Conservation (phyloP, 2,888 invertebrate genomes). For the Cosmia trapezina region DNA sequence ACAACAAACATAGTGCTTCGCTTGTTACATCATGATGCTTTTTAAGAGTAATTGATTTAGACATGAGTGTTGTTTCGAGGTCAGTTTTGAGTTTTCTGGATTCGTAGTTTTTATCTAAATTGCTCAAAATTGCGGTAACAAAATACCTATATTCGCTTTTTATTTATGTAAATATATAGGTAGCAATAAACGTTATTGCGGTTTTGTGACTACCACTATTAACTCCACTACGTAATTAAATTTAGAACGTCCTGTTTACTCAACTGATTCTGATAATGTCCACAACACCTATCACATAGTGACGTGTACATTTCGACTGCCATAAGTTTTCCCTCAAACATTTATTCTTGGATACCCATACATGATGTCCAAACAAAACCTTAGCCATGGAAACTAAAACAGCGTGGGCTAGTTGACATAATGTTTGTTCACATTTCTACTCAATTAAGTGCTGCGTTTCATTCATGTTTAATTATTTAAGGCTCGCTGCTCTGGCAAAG, state of each 20-base stretch:
- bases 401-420: constrained; percentile 77
- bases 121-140: neutral
- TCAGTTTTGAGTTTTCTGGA: neutral
- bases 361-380: constrained; percentile 67
- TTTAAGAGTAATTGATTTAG: constrained; percentile 1
- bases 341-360: constrained; percentile 63
- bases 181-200: constrained; percentile 33
- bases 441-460: constrained; percentile 88
- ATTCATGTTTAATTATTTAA: constrained; percentile 87
- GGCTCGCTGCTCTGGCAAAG: constrained; percentile 72
- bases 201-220: constrained; percentile 43
- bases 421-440: constrained; percentile 87
- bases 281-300: constrained; percentile 40
- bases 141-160: constrained; percentile 4
- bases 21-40: constrained; percentile 5
- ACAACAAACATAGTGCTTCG: constrained; percentile 45
- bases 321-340: constrained; percentile 62
- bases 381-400: constrained; percentile 71
- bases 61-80: neutral
- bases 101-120: neutral
- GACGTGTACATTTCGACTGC: constrained; percentile 41
- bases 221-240: constrained; percentile 41
- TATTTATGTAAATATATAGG: constrained; percentile 16
- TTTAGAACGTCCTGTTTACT: constrained; percentile 48
- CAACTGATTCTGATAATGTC: constrained; percentile 45